phyloP scores from a whole-genome alignment of 2,113 vertebrate genomes.

The Phaetusa simplex region DNA sequence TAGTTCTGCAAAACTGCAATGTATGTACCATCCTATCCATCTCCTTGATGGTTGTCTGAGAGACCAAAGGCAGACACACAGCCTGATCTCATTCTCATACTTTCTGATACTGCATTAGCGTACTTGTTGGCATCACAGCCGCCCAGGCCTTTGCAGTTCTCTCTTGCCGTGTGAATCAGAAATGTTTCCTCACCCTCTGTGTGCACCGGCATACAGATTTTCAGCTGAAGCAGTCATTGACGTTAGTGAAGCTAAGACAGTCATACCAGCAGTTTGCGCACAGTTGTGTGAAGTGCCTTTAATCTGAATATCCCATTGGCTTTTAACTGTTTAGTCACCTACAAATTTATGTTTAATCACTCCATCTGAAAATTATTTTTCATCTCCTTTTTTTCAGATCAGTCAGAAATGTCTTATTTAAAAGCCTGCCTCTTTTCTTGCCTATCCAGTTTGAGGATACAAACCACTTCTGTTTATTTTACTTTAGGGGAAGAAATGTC shows the following conservation, averaged over 20 bases:
- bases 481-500: neutral
- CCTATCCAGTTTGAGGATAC: neutral
- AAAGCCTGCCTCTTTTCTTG: neutral
- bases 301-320: neutral
- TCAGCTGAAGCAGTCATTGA: neutral
- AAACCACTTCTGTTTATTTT: neutral
- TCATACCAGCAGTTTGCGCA: neutral
- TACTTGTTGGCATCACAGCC: neutral
- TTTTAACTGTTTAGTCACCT: neutral
- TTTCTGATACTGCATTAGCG: neutral
- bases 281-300: neutral
- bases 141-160: neutral
- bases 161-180: neutral
- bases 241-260: neutral
- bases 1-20: neutral
- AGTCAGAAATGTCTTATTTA: neutral
- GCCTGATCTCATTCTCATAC: neutral
- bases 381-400: neutral
- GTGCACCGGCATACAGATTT: neutral
- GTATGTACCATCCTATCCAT: neutral
- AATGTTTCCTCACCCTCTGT: neutral
- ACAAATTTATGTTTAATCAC: neutral
- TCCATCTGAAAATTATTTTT: neutral
- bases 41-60: neutral
- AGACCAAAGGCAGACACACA: neutral